Percentiles rank a stretch among this genome's conserved stretches.
These are phyloP conservation scores for Pelmatolapia mariae DNA, from an alignment of 2,113 vertebrate species.

Conservation along the genomic window DNA sequence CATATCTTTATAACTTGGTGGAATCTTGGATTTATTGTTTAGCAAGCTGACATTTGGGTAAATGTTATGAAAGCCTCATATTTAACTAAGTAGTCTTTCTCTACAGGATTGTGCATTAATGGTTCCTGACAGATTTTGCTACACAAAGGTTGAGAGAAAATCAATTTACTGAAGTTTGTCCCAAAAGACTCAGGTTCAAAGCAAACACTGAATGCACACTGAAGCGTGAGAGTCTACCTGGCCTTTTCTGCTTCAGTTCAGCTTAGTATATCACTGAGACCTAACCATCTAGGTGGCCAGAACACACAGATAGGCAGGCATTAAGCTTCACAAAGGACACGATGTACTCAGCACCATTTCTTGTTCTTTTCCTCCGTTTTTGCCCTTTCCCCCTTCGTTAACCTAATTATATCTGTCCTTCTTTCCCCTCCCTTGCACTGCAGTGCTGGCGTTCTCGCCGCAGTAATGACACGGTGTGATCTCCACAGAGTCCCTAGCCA, in stretches of 20 bases:
- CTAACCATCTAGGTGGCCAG: conserved; percentile 19
- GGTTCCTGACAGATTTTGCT: conserved; percentile 18
- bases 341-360: conserved; percentile 36
- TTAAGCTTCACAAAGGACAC: conserved; percentile 33
- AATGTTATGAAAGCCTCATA: neutral
- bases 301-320: neutral
- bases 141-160: conserved; percentile 30
- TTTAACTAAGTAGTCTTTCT: neutral
- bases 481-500: conserved; percentile 44
- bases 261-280: conserved; percentile 25
- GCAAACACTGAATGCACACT: conserved; percentile 24
- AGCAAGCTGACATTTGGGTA: neutral
- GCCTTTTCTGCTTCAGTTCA: conserved; percentile 36
- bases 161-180: conserved; percentile 31
- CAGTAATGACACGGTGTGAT: conserved; percentile 66
- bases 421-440: conserved; percentile 42
- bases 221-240: conserved; percentile 30
- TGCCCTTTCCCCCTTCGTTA: conserved; percentile 50
- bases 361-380: conserved; percentile 30
- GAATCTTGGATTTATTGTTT: neutral
- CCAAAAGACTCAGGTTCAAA: conserved; percentile 34
- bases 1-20: neutral
- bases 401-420: conserved; percentile 63
- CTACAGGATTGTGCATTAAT: conserved; percentile 2
- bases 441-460: conserved; percentile 36